Conservation (phyloP, 2,797 vertebrate species). For the Pangasius larnaudii region DNA sequence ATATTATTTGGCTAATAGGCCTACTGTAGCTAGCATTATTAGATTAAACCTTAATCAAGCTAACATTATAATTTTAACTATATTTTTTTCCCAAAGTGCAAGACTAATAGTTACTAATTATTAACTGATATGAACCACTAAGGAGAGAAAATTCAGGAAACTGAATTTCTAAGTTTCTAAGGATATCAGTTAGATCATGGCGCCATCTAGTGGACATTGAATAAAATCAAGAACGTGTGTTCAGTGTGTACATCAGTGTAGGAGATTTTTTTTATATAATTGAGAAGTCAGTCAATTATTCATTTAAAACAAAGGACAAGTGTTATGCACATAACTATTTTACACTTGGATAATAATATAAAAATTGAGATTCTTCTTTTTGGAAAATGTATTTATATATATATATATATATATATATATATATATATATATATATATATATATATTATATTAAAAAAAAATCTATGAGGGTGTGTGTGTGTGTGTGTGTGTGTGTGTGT, state of each 20-base stretch:
- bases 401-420: no score
- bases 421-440: no score
- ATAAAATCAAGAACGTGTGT: conserved; percentile 3
- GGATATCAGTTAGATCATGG: conserved; percentile 13
- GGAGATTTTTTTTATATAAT: background rate
- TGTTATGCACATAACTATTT: background rate
- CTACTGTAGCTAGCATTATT: background rate
- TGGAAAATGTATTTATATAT: background rate
- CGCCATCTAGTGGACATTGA: conserved; percentile 23
- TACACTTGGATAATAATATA: background rate
- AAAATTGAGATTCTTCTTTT: background rate
- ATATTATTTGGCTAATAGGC: background rate
- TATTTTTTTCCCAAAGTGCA: background rate
- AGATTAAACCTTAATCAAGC: background rate
- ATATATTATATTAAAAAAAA: no score
- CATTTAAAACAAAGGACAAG: background rate
- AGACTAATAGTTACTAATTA: background rate
- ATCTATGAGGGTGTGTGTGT: no score
- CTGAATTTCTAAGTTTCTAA: no score
- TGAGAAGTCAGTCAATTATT: background rate
- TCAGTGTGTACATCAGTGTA: background rate
- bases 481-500: no score
- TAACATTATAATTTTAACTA: background rate
- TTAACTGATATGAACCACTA: background rate
- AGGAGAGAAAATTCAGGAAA: background rate